Percentiles rank a stretch among this genome's conserved stretches.
phyloP scores from a whole-genome alignment of 35 echinoderm and acorn worm genomes.

The Lytechinus variegatus region DNA sequence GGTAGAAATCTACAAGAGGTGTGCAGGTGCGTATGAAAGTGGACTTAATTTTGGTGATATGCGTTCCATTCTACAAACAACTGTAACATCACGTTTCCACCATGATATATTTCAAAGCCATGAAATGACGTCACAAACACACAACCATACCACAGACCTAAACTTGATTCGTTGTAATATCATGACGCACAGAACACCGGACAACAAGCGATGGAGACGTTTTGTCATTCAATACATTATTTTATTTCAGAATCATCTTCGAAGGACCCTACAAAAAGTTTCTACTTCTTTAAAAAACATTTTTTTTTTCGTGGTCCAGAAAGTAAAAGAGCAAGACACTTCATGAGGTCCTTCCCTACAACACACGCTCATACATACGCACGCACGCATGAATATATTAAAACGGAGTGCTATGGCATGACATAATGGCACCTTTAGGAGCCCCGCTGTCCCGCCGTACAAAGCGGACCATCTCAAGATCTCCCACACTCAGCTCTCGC shows the following conservation, averaged over 20 bases:
- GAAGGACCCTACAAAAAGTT: neutral
- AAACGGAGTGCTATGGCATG: neutral
- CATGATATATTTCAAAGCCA: neutral
- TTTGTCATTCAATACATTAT: neutral
- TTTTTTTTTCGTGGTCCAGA: too few species aligned
- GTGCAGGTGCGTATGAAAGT: neutral
- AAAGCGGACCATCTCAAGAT: slow-evolving; percentile 71
- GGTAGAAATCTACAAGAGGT: neutral
- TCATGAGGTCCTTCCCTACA: too few species aligned
- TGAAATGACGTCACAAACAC: neutral
- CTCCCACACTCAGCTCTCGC: slow-evolving; percentile 78
- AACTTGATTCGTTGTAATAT: too few species aligned
- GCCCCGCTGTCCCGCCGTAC: slow-evolving; percentile 55
- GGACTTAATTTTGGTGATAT: neutral
- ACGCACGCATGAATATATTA: neutral
- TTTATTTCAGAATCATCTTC: neutral
- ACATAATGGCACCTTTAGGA: slow-evolving; percentile 40
- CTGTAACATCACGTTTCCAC: neutral
- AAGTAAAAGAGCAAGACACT: too few species aligned
- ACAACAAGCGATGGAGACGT: neutral
- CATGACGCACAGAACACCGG: neutral
- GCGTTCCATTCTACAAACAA: neutral
- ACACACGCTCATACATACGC: neutral
- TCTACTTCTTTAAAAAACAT: too few species aligned
- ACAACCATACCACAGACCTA: neutral